Percentiles rank a stretch among this genome's conserved stretches.
These are phyloP conservation scores for Ormyrus thymus DNA, from an alignment of 2,888 invertebrate species.

Conservation along the genomic window DNA sequence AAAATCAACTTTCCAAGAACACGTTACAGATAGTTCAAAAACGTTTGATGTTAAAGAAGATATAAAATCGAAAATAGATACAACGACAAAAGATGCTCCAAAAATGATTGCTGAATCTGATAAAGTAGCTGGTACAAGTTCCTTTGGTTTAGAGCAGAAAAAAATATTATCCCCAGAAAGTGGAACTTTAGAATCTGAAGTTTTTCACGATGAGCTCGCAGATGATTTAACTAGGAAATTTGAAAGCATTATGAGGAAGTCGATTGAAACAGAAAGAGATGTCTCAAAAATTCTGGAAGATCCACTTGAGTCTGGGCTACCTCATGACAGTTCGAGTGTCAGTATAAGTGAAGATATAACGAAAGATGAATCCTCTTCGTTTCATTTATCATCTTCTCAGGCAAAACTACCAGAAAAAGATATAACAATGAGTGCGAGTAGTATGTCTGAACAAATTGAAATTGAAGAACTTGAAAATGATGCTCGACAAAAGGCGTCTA, in stretches of 20 bases:
- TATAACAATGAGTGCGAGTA: slow-evolving; percentile 70
- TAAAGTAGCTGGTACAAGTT: background rate
- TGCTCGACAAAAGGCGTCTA: background rate
- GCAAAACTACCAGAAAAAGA: slow-evolving; percentile 65
- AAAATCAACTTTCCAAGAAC: slow-evolving; percentile 60
- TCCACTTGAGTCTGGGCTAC: slow-evolving; percentile 61
- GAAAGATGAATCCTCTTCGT: slow-evolving; percentile 69
- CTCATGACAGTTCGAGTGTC: slow-evolving; percentile 66
- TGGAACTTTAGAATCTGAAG: slow-evolving; percentile 59
- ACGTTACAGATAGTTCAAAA: slow-evolving; percentile 60
- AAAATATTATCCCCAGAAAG: slow-evolving; percentile 10
- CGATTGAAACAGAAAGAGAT: slow-evolving; percentile 4
- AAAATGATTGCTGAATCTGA: background rate
- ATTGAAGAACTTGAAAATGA: slow-evolving; percentile 62
- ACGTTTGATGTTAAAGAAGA: slow-evolving; percentile 59
- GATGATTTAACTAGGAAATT: slow-evolving; percentile 69
- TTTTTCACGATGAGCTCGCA: slow-evolving; percentile 66
- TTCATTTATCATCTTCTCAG: slow-evolving; percentile 64
- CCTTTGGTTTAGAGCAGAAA: no score
- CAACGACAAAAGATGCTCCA: background rate
- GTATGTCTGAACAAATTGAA: slow-evolving; percentile 70
- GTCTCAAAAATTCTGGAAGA: slow-evolving; percentile 60
- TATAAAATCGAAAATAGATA: slow-evolving; percentile 46
- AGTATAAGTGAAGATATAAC: slow-evolving; percentile 67
- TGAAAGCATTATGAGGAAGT: slow-evolving; percentile 65